Conservation (phyloP, 2,797 vertebrate genomes). For the Cyclopterus lumpus region DNA sequence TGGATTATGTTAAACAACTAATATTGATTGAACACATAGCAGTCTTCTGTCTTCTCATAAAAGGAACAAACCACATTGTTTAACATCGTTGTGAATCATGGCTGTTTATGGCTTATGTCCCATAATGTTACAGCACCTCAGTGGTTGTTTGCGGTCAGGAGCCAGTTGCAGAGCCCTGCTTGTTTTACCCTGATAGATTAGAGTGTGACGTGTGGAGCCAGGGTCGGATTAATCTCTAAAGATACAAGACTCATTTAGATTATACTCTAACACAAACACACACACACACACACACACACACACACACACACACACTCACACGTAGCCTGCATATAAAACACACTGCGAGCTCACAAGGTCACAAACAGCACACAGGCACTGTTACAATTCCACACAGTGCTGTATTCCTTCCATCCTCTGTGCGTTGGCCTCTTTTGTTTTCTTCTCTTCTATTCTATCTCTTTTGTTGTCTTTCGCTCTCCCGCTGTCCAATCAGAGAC, state of each 20-base stretch:
- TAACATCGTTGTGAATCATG: neutral
- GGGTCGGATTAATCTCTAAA: slow-evolving; percentile 73
- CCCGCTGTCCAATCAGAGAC: slow-evolving; percentile 43
- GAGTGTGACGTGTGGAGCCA: slow-evolving; percentile 71
- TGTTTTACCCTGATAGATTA: slow-evolving; percentile 71
- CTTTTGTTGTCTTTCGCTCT: slow-evolving; percentile 33
- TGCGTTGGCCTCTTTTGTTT: slow-evolving; percentile 35
- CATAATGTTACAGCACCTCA: neutral
- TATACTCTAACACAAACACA: slow-evolving; percentile 44
- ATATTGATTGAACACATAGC: neutral
- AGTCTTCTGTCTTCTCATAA: neutral
- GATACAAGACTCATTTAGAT: slow-evolving; percentile 69
- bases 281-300: slow-evolving; percentile 5
- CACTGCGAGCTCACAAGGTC: neutral
- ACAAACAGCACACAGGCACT: slow-evolving; percentile 6
- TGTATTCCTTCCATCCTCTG: slow-evolving; percentile 6
- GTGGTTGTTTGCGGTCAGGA: slow-evolving; percentile 31
- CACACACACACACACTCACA: slow-evolving; percentile 6
- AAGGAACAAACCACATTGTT: neutral
- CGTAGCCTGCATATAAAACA: neutral
- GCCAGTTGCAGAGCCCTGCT: slow-evolving; percentile 45
- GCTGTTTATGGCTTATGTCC: neutral
- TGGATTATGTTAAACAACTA: neutral
- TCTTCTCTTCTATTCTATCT: slow-evolving; percentile 17
- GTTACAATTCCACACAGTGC: slow-evolving; percentile 25